phyloP scores from a whole-genome alignment of 2,888 invertebrate species.

The Drosophila merina region DNA sequence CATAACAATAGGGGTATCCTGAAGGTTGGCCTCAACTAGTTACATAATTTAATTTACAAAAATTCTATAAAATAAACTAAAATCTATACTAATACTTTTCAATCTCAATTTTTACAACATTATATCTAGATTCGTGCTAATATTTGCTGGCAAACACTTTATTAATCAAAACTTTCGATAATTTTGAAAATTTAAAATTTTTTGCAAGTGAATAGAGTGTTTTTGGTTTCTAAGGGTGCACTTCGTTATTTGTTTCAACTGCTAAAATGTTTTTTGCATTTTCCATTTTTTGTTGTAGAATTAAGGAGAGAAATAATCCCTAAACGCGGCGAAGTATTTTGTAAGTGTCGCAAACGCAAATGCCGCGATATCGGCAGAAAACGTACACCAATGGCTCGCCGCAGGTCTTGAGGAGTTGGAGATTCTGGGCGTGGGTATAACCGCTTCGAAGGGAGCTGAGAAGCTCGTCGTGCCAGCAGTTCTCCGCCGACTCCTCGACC shows the following conservation, averaged over 20 bases:
- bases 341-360: slow-evolving; percentile 67
- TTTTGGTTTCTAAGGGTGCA: neutral
- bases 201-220: neutral
- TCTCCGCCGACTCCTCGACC: slow-evolving; percentile 56
- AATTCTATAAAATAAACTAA: too few relatives aligned
- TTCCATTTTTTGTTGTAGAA: neutral
- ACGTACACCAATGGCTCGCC: slow-evolving; percentile 67
- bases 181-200: neutral
- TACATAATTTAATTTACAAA: too few relatives aligned
- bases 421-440: slow-evolving; percentile 51
- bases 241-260: neutral
- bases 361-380: slow-evolving; percentile 66
- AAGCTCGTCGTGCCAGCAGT: slow-evolving; percentile 74
- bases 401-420: slow-evolving; percentile 49
- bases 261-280: neutral
- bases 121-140: too few relatives aligned
- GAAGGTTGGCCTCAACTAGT: neutral
- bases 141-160: neutral
- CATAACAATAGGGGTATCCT: neutral
- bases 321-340: slow-evolving; percentile 56
- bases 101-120: too few relatives aligned
- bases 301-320: neutral
- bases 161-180: neutral
- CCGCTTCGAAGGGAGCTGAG: slow-evolving; percentile 53
- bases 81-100: too few relatives aligned